phyloP scores from a whole-genome alignment of 2,888 invertebrate species.

The Oscheius sp. region DNA sequence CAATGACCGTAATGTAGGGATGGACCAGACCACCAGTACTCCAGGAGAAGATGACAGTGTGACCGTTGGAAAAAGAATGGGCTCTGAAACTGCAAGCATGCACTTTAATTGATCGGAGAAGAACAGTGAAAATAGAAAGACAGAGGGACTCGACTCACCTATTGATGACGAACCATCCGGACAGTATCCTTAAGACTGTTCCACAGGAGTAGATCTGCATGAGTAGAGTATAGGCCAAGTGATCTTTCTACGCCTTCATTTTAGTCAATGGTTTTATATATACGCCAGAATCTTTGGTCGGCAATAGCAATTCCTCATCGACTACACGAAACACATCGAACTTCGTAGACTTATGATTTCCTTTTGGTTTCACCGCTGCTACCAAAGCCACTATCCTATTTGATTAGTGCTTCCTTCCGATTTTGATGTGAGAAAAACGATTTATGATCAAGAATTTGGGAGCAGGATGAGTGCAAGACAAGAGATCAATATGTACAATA shows the following conservation, averaged over 20 bases:
- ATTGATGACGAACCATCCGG: slow-evolving; percentile 10
- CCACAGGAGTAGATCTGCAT: slow-evolving; percentile 16
- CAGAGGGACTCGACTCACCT: neutral
- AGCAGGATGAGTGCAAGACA: too few relatives aligned
- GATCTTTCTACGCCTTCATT: neutral
- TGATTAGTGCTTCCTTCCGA: too few relatives aligned
- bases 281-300: too few relatives aligned
- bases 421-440: too few relatives aligned
- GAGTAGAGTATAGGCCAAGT: slow-evolving; percentile 1
- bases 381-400: too few relatives aligned
- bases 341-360: too few relatives aligned
- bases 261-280: neutral
- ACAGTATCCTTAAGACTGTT: neutral
- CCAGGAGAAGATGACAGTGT: slow-evolving; percentile 6
- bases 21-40: neutral
- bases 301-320: too few relatives aligned
- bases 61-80: neutral
- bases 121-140: neutral
- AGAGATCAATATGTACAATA: too few relatives aligned
- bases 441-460: too few relatives aligned
- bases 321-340: too few relatives aligned
- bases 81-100: neutral
- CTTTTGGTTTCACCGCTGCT: too few relatives aligned
- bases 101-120: too few relatives aligned
- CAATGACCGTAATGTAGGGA: neutral